Evolutionary conservation across 2,888 invertebrate genomes (phyloP), one percentile per base, ranked within the genome.

Genomic region (Volucella bombylans): DNA sequence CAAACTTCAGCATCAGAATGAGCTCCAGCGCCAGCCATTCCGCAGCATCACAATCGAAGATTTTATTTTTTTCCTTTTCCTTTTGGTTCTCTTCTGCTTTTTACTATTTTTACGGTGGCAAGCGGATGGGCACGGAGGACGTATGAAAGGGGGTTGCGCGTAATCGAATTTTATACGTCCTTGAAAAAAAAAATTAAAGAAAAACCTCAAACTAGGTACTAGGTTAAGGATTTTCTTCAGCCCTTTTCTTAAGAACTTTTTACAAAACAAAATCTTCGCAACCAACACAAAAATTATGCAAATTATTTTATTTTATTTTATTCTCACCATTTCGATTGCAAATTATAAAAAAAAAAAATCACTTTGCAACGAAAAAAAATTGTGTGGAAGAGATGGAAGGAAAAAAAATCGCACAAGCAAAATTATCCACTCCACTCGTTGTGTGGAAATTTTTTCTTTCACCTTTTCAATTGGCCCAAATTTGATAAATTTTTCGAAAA

Each of bases 141-240:
- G 12, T 4, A 15, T n/a, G 47, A 64, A 54, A 45, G 74, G 64
- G 41, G 59, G 76, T 68, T 77, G 76, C 85, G 79, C 76, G 85
- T 85, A 85, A 85, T 85, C 80, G 80, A 80, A 77, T 86, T 86
- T 80, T 83, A 79, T 79, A 82, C 82, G 80, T 86, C 87, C 87
- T 87, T 87, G 87, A 86, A 87, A 86, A 83, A 72, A 61, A 80
- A 54, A 43, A 18, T 8, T 73, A 82, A 86, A 76, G 71, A 74
- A 78, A 81, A 69, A 72, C 39, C 61, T 55, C 64, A 61, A 59
- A 50, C 68, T 71, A 57, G 55, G 45, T 23, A 43, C 64, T 72
- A 76, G 71, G 78, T 72, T 72, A 77, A 71, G 64, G 62, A 77
- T 65, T 61, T 64, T 64, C 18, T 57, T 67, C n/a, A 31, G n/a